A percentile compares a stretch with the other conserved stretches of the same genome.
These are phyloP conservation scores for Drosophila ezoana DNA, from an alignment of 2,888 invertebrate species.

Conservation along the genomic window DNA sequence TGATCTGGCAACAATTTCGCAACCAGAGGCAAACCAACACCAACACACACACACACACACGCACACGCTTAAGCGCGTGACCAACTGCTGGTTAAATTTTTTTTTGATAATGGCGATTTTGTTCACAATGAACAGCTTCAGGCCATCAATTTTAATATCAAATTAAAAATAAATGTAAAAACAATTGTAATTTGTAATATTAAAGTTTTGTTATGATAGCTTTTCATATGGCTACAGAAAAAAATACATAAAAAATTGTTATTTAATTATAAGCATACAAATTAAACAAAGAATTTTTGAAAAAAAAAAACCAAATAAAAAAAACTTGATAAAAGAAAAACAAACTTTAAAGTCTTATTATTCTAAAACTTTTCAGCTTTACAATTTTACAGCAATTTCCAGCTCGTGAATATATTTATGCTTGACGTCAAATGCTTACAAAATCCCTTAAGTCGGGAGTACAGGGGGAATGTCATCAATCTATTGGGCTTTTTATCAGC, in stretches of 20 bases:
- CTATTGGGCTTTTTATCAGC: conserved; percentile 16
- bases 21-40: conserved; percentile 30
- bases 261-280: conserved; percentile 61
- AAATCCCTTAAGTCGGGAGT: conserved; percentile 28
- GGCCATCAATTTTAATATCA: conserved; percentile 36
- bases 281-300: conserved; percentile 57
- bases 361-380: conserved; percentile 40
- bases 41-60: conserved; percentile 19
- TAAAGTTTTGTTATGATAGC: conserved; percentile 80
- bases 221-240: conserved; percentile 52
- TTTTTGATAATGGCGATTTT: conserved; percentile 63
- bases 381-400: no score
- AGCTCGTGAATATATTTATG: no score
- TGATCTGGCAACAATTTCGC: conserved; percentile 46
- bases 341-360: conserved; percentile 34
- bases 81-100: conserved; percentile 53
- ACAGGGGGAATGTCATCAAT: conserved; percentile 16
- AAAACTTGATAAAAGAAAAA: conserved; percentile 10
- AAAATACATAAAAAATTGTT: conserved; percentile 54
- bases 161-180: conserved; percentile 11
- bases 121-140: conserved; percentile 42
- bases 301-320: conserved; percentile 29
- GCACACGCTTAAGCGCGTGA: conserved; percentile 63
- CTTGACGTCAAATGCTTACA: conserved; percentile 38
- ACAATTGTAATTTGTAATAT: conserved; percentile 59